A percentile compares a stretch with the other conserved stretches of the same genome.
Conservation (phyloP, 2,797 vertebrate species). For the Etheostoma nigrum region DNA sequence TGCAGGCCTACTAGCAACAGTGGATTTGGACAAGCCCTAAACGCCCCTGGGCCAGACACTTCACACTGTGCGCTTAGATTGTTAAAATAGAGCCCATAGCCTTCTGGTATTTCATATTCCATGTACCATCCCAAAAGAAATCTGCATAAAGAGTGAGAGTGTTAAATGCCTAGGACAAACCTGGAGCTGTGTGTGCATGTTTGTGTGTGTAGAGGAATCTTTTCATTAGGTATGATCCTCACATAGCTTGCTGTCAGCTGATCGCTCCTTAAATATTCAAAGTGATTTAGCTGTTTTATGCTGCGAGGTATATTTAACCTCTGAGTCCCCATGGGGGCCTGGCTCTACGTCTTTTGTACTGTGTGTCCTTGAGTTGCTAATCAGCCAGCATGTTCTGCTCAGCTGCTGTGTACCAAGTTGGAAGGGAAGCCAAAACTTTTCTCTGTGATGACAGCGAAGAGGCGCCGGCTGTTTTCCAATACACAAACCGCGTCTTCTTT, state of each 20-base stretch:
- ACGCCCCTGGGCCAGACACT: no score
- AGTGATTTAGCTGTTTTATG: constrained; percentile 48
- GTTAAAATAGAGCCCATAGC: no score
- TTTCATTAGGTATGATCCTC: constrained; percentile 29
- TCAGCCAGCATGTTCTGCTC: constrained; percentile 44
- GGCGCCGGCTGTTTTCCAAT: constrained; percentile 23
- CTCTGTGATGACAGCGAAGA: constrained; percentile 13
- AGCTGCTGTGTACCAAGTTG: constrained; percentile 40
- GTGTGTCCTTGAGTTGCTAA: constrained; percentile 61
- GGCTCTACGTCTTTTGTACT: constrained; percentile 57
- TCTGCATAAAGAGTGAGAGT: no score
- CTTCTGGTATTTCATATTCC: no score
- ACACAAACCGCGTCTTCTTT: constrained; percentile 2
- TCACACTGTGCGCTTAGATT: no score
- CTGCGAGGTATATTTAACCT: constrained; percentile 65
- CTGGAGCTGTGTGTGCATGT: no score
- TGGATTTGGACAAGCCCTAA: no score
- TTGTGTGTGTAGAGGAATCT: background rate
- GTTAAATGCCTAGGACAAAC: background rate
- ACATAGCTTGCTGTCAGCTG: constrained; percentile 28
- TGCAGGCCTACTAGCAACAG: no score
- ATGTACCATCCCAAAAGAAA: no score
- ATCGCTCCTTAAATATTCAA: constrained; percentile 48
- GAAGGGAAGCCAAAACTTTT: constrained; percentile 34
- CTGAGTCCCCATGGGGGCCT: constrained; percentile 51